Conservation (phyloP, 2,888 invertebrate genomes). For the Philhelius pedissequus region DNA sequence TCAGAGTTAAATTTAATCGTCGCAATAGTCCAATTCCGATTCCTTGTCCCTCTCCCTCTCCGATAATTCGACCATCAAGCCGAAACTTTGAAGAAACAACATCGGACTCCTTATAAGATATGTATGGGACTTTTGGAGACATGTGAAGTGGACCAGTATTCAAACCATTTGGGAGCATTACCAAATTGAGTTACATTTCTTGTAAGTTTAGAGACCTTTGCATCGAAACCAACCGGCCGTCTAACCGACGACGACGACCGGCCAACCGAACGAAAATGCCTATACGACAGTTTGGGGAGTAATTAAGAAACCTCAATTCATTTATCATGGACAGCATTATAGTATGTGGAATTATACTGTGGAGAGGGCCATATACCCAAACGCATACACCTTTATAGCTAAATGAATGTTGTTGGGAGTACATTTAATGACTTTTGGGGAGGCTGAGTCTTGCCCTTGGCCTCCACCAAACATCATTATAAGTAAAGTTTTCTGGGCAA, state of each 20-base stretch:
- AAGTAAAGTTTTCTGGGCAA: background rate
- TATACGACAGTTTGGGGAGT: slow-evolving; percentile 77
- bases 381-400: slow-evolving; percentile 51
- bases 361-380: slow-evolving; percentile 7
- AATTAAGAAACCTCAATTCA: slow-evolving; percentile 77
- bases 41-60: background rate
- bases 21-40: slow-evolving; percentile 42
- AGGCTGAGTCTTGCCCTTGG: background rate
- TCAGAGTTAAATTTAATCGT: slow-evolving; percentile 64
- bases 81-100: slow-evolving; percentile 6
- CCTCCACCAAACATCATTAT: background rate
- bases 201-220: slow-evolving; percentile 68
- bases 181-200: slow-evolving; percentile 74
- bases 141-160: slow-evolving; percentile 53
- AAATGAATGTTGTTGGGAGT: slow-evolving; percentile 56
- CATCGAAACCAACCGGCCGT: slow-evolving; percentile 9
- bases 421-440: slow-evolving; percentile 58
- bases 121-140: slow-evolving; percentile 42
- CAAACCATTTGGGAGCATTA: slow-evolving; percentile 71
- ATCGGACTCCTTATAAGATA: slow-evolving; percentile 54
- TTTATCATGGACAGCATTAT: slow-evolving; percentile 75
- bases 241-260: slow-evolving; percentile 37
- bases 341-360: slow-evolving; percentile 25
- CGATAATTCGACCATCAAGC: background rate
- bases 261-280: slow-evolving; percentile 70